These are phyloP conservation scores for Nemapogon koenigi DNA, from an alignment of 2,888 invertebrate genomes.

Conservation along the genomic window DNA sequence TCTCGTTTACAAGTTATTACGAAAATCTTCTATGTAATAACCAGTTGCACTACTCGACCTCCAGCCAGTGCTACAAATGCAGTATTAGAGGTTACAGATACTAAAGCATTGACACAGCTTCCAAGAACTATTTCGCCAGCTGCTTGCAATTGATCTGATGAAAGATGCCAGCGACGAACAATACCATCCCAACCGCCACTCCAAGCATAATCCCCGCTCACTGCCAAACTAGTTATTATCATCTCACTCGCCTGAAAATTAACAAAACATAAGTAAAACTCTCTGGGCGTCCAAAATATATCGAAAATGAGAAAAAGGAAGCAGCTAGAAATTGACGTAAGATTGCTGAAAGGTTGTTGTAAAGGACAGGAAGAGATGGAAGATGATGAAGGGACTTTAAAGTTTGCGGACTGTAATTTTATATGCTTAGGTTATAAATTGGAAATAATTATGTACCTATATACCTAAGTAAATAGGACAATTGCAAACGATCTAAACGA, in stretches of 20 bases:
- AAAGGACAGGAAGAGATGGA: neutral
- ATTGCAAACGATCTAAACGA: no score
- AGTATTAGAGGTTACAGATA: constrained; percentile 21
- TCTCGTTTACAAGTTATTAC: no score
- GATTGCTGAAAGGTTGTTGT: neutral
- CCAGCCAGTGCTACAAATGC: constrained; percentile 36
- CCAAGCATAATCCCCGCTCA: constrained; percentile 48
- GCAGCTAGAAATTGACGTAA: neutral
- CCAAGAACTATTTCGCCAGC: constrained; percentile 42
- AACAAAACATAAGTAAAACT: neutral
- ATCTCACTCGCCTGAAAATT: constrained; percentile 45
- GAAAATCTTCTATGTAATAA: neutral
- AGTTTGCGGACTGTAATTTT: no score
- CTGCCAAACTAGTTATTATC: constrained; percentile 55
- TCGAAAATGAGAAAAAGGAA: neutral
- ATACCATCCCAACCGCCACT: constrained; percentile 66
- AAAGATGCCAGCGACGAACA: constrained; percentile 46
- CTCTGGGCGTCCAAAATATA: neutral
- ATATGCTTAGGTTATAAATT: no score
- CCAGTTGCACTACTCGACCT: constrained; percentile 26
- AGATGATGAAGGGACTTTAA: no score
- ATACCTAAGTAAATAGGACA: no score
- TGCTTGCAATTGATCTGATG: constrained; percentile 30
- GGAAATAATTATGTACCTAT: no score
- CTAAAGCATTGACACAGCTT: constrained; percentile 42